A percentile compares a stretch with the other conserved stretches of the same genome.
Conservation (phyloP, 2,113 vertebrate species). For the Chaetorhynchus papuensis region DNA sequence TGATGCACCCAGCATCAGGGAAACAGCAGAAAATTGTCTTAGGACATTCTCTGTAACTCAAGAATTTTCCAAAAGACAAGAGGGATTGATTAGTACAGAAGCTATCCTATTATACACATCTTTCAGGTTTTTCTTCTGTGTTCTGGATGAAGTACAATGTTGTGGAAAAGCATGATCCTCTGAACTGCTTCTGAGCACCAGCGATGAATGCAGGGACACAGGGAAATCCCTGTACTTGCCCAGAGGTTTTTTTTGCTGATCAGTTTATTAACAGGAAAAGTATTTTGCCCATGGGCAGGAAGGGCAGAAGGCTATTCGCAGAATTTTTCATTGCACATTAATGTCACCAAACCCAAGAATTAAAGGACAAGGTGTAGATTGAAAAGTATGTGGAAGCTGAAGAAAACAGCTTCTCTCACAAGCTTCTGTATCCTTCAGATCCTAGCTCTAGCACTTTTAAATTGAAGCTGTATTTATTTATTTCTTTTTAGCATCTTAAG, state of each 20-base stretch:
- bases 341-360: background rate
- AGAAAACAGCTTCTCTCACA: background rate
- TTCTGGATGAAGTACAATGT: background rate
- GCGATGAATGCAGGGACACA: background rate
- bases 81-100: background rate
- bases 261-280: background rate
- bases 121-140: background rate
- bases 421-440: background rate
- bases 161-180: background rate
- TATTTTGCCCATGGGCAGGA: background rate
- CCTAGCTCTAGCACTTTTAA: background rate
- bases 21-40: background rate
- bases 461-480: background rate
- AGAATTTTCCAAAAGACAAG: background rate
- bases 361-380: background rate
- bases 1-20: background rate
- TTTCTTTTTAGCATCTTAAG: background rate
- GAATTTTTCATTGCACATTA: background rate
- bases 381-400: background rate
- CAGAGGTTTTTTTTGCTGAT: background rate
- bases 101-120: background rate
- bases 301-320: background rate
- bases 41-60: background rate
- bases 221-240: background rate
- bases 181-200: background rate